Conservation (phyloP, 2,888 invertebrate genomes). For the Laspeyria flexula region DNA sequence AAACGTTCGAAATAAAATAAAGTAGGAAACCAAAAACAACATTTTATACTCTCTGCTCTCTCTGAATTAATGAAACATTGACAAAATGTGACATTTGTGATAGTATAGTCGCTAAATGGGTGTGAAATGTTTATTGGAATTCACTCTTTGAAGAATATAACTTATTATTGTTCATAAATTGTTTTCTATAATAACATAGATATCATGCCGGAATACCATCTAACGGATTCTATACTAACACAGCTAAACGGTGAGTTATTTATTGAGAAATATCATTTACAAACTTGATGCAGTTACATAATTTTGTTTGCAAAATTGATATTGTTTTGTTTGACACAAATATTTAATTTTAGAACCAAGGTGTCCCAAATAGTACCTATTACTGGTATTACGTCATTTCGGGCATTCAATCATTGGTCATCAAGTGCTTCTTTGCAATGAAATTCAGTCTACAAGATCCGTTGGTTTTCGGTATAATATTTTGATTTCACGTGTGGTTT, state of each 20-base stretch:
- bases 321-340: constrained; percentile 69
- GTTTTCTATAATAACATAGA: constrained; percentile 11
- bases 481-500: constrained; percentile 27
- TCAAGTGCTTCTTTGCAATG: constrained; percentile 19
- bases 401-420: constrained; percentile 29
- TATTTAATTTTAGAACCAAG: constrained; percentile 79
- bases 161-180: constrained; percentile 6
- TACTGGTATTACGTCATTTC: constrained; percentile 53
- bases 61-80: no score
- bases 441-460: constrained; percentile 57
- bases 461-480: constrained; percentile 58
- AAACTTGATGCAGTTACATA: constrained; percentile 67
- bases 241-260: constrained; percentile 68
- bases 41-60: no score
- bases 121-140: no score
- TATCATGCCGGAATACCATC: constrained; percentile 72
- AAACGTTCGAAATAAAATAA: no score
- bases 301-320: constrained; percentile 68
- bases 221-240: constrained; percentile 73
- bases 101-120: no score
- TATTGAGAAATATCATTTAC: constrained; percentile 27
- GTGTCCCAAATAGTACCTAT: constrained; percentile 62
- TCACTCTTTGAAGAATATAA: neutral
- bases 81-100: no score
- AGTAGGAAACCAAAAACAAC: no score